phyloP scores from a whole-genome alignment of 2,113 vertebrate genomes.

The Condylura cristata region DNA sequence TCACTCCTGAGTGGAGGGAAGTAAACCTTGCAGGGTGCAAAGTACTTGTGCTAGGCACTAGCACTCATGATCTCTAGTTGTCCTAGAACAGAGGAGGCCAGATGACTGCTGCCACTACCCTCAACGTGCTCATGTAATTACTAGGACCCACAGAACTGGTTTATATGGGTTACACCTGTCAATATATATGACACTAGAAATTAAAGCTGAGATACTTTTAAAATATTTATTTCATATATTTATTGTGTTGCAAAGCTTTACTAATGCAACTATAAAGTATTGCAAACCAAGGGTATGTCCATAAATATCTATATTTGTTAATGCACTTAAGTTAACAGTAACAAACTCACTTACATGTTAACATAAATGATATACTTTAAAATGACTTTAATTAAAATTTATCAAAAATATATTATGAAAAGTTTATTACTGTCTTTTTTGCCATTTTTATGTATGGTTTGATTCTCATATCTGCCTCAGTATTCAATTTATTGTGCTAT shows the following conservation, averaged over 20 bases:
- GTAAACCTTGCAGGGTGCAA: neutral
- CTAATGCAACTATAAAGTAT: too few species aligned
- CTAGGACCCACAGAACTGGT: neutral
- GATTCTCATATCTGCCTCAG: too few species aligned
- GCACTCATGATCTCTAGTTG: neutral
- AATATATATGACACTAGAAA: neutral
- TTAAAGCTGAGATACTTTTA: neutral
- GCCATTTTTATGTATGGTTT: neutral
- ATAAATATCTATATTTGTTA: neutral
- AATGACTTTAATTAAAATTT: neutral
- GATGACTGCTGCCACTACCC: neutral
- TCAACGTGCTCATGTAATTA: neutral
- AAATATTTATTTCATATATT: neutral
- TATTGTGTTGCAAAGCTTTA: too few species aligned
- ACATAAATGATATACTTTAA: neutral
- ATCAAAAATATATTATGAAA: constrained; percentile 1
- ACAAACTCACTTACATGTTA: neutral
- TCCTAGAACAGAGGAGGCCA: neutral
- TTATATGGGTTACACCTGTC: neutral
- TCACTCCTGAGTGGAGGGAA: neutral
- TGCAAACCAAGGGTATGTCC: too few species aligned
- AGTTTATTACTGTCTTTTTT: neutral
- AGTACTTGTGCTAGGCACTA: neutral
- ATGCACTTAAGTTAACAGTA: neutral
- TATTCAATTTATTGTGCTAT: neutral